These are phyloP conservation scores for Catocala sponsa DNA, from an alignment of 2,888 invertebrate genomes.

Conservation along the genomic window DNA sequence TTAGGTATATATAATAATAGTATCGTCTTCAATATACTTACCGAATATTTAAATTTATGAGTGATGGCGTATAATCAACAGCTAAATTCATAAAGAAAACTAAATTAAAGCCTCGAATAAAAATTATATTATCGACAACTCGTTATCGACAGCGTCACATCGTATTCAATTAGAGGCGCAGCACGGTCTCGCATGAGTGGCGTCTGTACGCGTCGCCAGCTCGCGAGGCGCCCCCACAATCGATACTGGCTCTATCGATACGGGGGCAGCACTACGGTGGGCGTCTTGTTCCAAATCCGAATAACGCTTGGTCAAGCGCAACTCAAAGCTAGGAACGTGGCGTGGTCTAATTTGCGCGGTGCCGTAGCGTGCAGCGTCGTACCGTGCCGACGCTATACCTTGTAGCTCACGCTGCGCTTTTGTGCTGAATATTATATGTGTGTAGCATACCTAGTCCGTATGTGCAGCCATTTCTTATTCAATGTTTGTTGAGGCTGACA, in stretches of 20 bases:
- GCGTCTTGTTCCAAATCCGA: conserved; percentile 82
- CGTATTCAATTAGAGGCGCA: conserved; percentile 82
- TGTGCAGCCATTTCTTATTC: conserved; percentile 46
- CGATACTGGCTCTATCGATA: conserved; percentile 81
- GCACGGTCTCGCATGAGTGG: conserved; percentile 82
- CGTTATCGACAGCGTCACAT: conserved; percentile 65
- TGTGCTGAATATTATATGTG: conserved; percentile 58
- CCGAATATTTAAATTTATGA: too few species aligned
- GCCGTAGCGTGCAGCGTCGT: conserved; percentile 20
- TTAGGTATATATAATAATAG: too few species aligned
- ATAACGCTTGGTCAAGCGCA: conserved; percentile 86
- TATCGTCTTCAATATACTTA: too few species aligned
- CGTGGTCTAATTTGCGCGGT: conserved; percentile 78
- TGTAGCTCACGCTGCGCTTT: conserved; percentile 44
- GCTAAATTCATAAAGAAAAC: too few species aligned
- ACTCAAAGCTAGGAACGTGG: conserved; percentile 79
- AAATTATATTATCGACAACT: conserved; percentile 28
- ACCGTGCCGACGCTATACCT: conserved; percentile 1
- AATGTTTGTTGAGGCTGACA: conserved; percentile 44
- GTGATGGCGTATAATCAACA: too few species aligned
- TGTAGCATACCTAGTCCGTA: conserved; percentile 23
- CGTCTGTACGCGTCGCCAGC: conserved; percentile 76
- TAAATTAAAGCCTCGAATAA: neutral
- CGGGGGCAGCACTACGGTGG: conserved; percentile 65
- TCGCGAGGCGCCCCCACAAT: conserved; percentile 63